Base-by-base conservation (phyloP, 2,797 vertebrate species). In the Chaetodon trifasciatus region DNA sequence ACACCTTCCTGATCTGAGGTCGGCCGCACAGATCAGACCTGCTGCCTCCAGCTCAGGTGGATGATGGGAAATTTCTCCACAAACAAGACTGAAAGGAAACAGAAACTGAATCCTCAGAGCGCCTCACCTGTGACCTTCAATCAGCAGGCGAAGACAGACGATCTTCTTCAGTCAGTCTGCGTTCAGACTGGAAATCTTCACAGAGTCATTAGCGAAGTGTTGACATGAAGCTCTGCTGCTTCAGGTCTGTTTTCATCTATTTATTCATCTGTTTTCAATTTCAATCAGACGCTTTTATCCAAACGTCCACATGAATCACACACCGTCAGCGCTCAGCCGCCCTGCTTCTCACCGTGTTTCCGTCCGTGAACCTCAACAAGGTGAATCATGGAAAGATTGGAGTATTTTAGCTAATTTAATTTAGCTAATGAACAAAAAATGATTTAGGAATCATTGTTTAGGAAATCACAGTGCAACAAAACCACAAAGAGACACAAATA, bases 141-240 rank as follows among this genome's bases (percentile, higher is more conserved):
- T 57, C 24, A 82, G 52, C 66, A 79, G 74, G 60, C 71, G 73
- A 8, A 57, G 65, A 83, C 17, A 32, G 60, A 55, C 13, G 69
- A 10, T 44, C 16, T 4, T 61, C 15, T 42, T 71, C 56, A 67
- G 17, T 28, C 39, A 3, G 23, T 53, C 23, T 32, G 58, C 35
- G 16, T 32, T 32, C 28, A 32, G 28, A 32, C 61, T 42, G 13
- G 58, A 39, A 23, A 16, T 62, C 60, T 40, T 23, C 39, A 2
- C 42, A 1, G 44, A 42, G 17, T 57, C 11, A 17, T 32, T 1
- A 28, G 37, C 4, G 8, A 37, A 7, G 10, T 61, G 28, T 28
- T 12, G 4, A 32, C 15, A 16, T 6, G 53, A 60, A 17, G 37
- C 57, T 5, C 2, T 4, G 19, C 7, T 15, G 53, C 53, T 56